Evolutionary conservation across 1,140 invertebrate species (phyloP).

Genomic region (Liolophura sinensis): DNA sequence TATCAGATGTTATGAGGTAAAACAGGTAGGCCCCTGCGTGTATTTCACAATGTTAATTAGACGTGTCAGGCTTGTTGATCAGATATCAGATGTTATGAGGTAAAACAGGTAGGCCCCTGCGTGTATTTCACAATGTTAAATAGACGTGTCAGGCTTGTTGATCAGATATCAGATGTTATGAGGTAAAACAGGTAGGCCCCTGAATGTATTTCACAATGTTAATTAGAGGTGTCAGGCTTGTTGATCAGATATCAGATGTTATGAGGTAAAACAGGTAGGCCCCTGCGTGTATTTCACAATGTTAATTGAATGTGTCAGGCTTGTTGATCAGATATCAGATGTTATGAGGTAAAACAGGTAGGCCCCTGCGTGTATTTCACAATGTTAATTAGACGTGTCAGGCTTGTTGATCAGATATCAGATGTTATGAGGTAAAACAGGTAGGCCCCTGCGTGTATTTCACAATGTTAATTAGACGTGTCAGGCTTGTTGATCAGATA

Average conservation of each 20-base stretch:
- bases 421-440: too few species aligned
- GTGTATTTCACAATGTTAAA: neutral
- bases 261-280: too few species aligned
- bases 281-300: too few species aligned
- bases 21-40: neutral
- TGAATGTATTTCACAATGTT: neutral
- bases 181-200: constrained; percentile 6
- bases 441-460: too few species aligned
- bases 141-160: constrained; percentile 16
- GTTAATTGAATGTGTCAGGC: too few species aligned
- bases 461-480: too few species aligned
- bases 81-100: constrained; percentile 7
- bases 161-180: constrained; percentile 6
- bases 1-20: constrained; percentile 7
- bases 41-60: constrained; percentile 4
- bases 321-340: too few species aligned
- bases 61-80: constrained; percentile 13
- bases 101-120: neutral
- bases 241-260: constrained; percentile 6
- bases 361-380: too few species aligned
- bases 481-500: too few species aligned
- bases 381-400: too few species aligned
- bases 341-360: too few species aligned
- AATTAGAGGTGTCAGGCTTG: constrained; percentile 15
- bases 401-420: too few species aligned